Conservation (phyloP, 2,888 invertebrate genomes). For the Lacanobia oleracea region DNA sequence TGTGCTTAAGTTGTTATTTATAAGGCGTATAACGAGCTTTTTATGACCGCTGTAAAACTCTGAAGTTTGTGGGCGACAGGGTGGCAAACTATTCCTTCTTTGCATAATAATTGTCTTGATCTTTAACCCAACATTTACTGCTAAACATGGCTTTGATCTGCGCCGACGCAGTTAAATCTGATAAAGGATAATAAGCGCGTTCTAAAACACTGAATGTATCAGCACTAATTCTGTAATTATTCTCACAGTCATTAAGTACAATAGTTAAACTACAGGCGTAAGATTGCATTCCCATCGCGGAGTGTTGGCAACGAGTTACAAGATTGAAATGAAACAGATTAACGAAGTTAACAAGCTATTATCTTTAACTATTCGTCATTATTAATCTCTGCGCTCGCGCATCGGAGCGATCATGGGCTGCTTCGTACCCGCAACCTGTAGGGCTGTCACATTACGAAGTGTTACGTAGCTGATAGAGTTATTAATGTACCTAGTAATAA, state of each 20-base stretch:
- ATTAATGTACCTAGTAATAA: not conserved
- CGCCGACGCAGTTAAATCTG: conserved; percentile 33
- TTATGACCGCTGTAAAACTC: conserved; percentile 35
- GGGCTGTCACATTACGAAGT: conserved; percentile 41
- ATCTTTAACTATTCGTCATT: conserved; percentile 71
- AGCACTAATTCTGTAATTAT: conserved; percentile 28
- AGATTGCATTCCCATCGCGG: conserved; percentile 39
- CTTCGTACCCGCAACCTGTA: conserved; percentile 42
- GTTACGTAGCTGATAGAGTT: no score
- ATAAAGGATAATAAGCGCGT: conserved; percentile 16
- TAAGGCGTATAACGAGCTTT: conserved; percentile 3
- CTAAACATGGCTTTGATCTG: conserved; percentile 31
- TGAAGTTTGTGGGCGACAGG: conserved; percentile 12
- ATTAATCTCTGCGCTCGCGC: conserved; percentile 69
- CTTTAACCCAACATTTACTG: conserved; percentile 37
- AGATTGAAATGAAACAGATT: conserved; percentile 64
- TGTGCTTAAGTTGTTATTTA: conserved; percentile 22
- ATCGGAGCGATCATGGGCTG: conserved; percentile 62
- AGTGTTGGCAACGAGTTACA: conserved; percentile 51
- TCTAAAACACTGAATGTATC: conserved; percentile 14
- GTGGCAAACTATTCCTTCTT: conserved; percentile 14
- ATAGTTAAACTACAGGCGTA: conserved; percentile 36
- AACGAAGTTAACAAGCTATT: conserved; percentile 65
- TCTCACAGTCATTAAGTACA: conserved; percentile 33
- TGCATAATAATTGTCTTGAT: conserved; percentile 35